Percentiles rank a stretch among this genome's conserved stretches.
These are phyloP conservation scores for Tetramorium alpestre DNA, from an alignment of 1,140 invertebrate species.

Conservation along the genomic window DNA sequence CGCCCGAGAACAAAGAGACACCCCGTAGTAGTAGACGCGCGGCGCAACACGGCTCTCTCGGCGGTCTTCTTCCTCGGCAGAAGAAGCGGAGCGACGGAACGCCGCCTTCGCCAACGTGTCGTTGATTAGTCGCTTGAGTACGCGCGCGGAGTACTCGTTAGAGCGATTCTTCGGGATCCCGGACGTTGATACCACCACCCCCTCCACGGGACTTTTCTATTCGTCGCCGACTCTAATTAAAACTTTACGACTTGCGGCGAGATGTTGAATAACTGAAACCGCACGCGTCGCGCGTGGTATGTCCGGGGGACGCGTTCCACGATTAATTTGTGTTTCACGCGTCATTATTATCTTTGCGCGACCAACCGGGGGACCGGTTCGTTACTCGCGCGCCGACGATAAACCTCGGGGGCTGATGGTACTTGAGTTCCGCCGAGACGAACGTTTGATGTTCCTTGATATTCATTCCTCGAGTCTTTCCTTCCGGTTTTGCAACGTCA, in stretches of 20 bases:
- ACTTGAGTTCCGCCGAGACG: background rate
- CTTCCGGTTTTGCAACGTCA: background rate
- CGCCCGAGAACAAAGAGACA: conserved; percentile 73
- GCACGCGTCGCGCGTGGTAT: background rate
- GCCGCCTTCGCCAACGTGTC: conserved; percentile 52
- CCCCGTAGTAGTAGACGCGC: conserved; percentile 62
- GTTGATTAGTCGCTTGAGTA: conserved; percentile 67
- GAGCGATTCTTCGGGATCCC: conserved; percentile 36
- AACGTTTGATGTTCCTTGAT: background rate
- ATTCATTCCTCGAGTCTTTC: background rate
- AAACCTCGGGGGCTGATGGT: background rate
- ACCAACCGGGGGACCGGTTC: conserved; percentile 1
- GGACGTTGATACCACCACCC: conserved; percentile 15
- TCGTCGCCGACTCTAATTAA: conserved; percentile 12
- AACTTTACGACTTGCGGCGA: conserved; percentile 37
- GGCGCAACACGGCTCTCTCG: conserved; percentile 5
- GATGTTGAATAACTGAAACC: conserved; percentile 18
- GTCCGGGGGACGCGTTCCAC: conserved; percentile 1
- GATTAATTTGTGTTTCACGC: conserved; percentile 47
- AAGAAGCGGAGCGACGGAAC: background rate
- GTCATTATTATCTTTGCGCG: conserved; percentile 35
- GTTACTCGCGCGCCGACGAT: background rate
- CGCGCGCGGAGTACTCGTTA: conserved; percentile 47
- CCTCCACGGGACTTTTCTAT: background rate
- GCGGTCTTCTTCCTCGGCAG: background rate